Percentiles rank a stretch among this genome's conserved stretches.
Conservation (phyloP, 2,113 vertebrate genomes). For the Pimephales promelas region DNA sequence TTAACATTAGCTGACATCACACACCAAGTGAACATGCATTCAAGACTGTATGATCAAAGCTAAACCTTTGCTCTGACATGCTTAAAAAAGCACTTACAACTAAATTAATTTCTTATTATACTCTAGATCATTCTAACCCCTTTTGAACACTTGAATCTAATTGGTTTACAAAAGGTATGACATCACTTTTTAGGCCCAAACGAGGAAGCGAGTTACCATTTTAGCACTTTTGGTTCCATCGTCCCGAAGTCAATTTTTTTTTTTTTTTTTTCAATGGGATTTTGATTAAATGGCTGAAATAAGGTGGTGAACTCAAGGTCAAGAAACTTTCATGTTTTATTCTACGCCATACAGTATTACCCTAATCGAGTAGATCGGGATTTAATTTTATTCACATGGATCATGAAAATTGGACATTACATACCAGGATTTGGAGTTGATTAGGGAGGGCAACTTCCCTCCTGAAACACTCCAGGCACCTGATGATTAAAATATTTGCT, state of each 20-base stretch:
- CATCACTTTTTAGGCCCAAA: no score
- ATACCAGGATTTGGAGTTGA: neutral
- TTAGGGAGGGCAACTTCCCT: neutral
- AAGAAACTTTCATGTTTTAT: no score
- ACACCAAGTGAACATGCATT: neutral
- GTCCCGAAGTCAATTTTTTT: no score
- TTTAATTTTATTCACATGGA: neutral
- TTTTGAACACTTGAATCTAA: no score
- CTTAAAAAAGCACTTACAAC: neutral
- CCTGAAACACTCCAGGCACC: neutral
- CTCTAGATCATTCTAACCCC: no score
- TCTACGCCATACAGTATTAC: no score
- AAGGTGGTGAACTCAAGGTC: no score
- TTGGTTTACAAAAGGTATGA: no score
- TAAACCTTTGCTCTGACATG: neutral
- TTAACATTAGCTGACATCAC: neutral
- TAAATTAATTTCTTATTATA: neutral
- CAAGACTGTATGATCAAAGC: neutral
- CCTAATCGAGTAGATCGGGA: neutral
- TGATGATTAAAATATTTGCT: neutral
- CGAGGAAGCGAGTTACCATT: no score
- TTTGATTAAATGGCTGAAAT: no score
- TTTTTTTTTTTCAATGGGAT: no score
- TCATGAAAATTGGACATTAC: neutral
- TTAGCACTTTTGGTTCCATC: no score